Conservation (phyloP, 2,797 vertebrate genomes). For the Protonibea diacanthus region DNA sequence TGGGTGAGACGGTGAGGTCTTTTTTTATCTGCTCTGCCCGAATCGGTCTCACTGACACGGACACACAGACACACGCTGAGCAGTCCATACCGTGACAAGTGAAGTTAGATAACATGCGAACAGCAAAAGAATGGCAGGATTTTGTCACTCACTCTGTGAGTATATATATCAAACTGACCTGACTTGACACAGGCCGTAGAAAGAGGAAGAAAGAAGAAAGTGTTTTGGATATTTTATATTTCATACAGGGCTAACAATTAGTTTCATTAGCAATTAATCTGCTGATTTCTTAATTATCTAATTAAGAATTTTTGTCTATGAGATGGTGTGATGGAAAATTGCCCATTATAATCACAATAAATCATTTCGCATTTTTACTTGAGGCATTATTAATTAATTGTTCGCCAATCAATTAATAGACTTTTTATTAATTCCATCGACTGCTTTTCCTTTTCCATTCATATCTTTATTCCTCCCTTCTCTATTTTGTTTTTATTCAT, state of each 20-base stretch:
- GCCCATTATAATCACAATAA: no score
- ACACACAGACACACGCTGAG: conserved; percentile 1
- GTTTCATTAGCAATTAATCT: no score
- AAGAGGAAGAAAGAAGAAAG: neutral
- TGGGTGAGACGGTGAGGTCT: conserved; percentile 27
- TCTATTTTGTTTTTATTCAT: neutral
- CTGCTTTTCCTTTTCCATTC: no score
- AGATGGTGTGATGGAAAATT: no score
- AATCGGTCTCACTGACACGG: neutral
- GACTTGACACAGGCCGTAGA: neutral
- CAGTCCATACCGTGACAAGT: conserved; percentile 13
- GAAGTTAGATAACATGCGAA: conserved; percentile 35
- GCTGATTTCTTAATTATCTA: no score
- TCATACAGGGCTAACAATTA: no score
- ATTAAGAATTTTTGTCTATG: no score
- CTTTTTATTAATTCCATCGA: no score
- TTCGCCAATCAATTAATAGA: no score
- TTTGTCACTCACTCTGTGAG: neutral
- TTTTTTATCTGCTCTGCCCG: conserved; percentile 54
- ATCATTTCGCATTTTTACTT: no score
- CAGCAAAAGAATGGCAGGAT: conserved; percentile 13
- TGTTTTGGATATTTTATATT: neutral
- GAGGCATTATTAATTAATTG: no score
- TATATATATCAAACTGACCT: neutral
- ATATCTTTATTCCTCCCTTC: neutral